Conservation (phyloP, 2,113 vertebrate species). For the Psittacula cyanocephala region DNA sequence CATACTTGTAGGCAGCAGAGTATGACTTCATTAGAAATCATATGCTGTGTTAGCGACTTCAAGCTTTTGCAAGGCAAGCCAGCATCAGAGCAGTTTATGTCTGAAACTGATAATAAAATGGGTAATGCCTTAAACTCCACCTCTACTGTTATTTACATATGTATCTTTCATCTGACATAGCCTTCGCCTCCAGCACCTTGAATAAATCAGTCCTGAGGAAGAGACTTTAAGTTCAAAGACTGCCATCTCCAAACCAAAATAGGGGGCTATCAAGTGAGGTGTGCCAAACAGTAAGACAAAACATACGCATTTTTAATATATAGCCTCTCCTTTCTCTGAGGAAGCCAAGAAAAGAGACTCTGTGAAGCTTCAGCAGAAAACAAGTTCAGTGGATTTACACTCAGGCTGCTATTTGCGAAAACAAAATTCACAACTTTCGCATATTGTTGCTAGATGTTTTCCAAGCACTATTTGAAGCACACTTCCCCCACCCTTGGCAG, state of each 20-base stretch:
- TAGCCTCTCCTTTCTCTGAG: slow-evolving; percentile 41
- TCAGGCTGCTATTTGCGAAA: background rate
- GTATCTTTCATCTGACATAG: slow-evolving; percentile 39
- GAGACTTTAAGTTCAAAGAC: slow-evolving; percentile 59
- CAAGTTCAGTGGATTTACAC: slow-evolving; percentile 27
- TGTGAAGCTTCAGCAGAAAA: slow-evolving; percentile 51
- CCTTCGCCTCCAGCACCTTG: slow-evolving; percentile 58
- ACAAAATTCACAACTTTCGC: background rate
- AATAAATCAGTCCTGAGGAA: slow-evolving; percentile 62
- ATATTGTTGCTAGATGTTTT: background rate
- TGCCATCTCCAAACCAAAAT: slow-evolving; percentile 55
- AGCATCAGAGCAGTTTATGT: slow-evolving; percentile 32
- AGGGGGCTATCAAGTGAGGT: slow-evolving; percentile 48
- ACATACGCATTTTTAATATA: slow-evolving; percentile 65
- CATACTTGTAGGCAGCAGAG: slow-evolving; percentile 1
- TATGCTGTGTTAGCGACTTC: background rate
- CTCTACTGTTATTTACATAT: slow-evolving; percentile 53
- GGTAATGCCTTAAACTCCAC: slow-evolving; percentile 39
- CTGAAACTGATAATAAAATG: slow-evolving; percentile 53
- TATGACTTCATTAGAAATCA: slow-evolving; percentile 43
- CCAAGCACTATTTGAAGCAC: background rate
- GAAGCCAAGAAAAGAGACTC: slow-evolving; percentile 37
- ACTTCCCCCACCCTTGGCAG: background rate
- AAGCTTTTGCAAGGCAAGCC: background rate
- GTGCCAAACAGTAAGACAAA: slow-evolving; percentile 45